Evolutionary conservation across 2,888 invertebrate species (phyloP), one percentile per base, ranked within the genome.

Genomic region (Callosobruchus maculatus): DNA sequence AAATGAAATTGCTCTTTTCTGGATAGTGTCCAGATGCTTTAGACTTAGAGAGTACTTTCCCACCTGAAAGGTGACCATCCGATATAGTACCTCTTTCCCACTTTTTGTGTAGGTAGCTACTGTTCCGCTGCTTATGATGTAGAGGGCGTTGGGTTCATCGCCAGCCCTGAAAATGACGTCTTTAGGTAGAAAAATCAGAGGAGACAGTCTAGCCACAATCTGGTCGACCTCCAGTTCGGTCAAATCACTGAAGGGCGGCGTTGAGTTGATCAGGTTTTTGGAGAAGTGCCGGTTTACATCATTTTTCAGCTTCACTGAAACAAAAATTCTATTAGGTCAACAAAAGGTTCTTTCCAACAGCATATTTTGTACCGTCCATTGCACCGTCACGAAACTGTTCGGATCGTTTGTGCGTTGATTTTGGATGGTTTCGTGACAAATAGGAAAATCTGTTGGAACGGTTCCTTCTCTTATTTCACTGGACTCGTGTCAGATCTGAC

Each of bases 21-120:
- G n/a, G n/a, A n/a, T n/a, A n/a, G n/a, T n/a, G n/a, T n/a, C n/a
- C n/a, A n/a, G n/a, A n/a, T n/a, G n/a, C n/a, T n/a, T n/a, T n/a
- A n/a, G n/a, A n/a, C n/a, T n/a, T n/a, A n/a, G n/a, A n/a, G n/a
- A n/a, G n/a, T n/a, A n/a, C n/a, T n/a, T n/a, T n/a, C n/a, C n/a
- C n/a, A n/a, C n/a, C n/a, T n/a, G n/a, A n/a, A n/a, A n/a, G n/a
- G n/a, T n/a, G n/a, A n/a, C n/a, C n/a, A n/a, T n/a, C n/a, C n/a
- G n/a, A n/a, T n/a, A n/a, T n/a, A n/a, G 49, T 71, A 91, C 90
- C 87, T 92, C 92, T 79, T 89, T 89, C 22, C 92, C 92, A n/a
- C 90, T 90, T 20, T 89, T 85, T 0, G 91, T 90, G 73, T 89
- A 88, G 1, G 91, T 88, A 3, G 90, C 89, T 0, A 92, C 91